These are phyloP conservation scores for Trigoniulus corallinus DNA, from an alignment of 1,140 invertebrate species.

Conservation along the genomic window DNA sequence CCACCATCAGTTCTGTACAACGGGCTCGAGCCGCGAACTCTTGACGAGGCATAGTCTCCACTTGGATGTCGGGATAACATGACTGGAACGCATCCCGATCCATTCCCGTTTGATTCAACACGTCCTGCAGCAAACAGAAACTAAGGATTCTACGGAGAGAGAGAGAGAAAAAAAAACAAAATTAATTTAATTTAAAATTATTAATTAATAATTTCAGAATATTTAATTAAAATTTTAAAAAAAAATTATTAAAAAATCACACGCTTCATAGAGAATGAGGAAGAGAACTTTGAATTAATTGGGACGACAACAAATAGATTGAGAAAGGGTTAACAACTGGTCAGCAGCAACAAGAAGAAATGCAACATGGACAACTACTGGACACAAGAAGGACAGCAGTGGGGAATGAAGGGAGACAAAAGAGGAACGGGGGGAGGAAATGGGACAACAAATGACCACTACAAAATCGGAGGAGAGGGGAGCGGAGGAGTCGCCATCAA, in stretches of 20 bases:
- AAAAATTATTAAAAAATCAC: background rate
- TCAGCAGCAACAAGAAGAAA: conserved; percentile 9
- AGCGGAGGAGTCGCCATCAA: background rate
- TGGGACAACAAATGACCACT: conserved; percentile 6
- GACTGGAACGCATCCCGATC: background rate
- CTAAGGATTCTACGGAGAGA: background rate
- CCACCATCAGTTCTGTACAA: background rate
- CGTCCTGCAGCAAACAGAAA: background rate
- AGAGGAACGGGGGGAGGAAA: background rate
- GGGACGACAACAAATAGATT: background rate
- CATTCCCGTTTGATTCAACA: background rate
- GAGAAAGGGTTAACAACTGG: background rate
- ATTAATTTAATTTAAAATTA: background rate
- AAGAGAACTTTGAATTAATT: background rate
- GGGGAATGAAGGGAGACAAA: conserved; percentile 10
- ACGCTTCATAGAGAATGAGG: too few relatives aligned
- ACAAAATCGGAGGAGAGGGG: conserved; percentile 4
- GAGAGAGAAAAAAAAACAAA: background rate
- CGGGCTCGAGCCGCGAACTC: background rate
- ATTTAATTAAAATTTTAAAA: background rate
- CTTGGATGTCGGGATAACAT: background rate
- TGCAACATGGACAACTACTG: conserved; percentile 1
- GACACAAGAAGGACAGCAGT: conserved; percentile 5
- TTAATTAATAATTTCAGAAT: background rate
- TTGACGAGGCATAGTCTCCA: background rate